phyloP scores from a whole-genome alignment of 1,140 invertebrate genomes.

The Drosophila virilis region DNA sequence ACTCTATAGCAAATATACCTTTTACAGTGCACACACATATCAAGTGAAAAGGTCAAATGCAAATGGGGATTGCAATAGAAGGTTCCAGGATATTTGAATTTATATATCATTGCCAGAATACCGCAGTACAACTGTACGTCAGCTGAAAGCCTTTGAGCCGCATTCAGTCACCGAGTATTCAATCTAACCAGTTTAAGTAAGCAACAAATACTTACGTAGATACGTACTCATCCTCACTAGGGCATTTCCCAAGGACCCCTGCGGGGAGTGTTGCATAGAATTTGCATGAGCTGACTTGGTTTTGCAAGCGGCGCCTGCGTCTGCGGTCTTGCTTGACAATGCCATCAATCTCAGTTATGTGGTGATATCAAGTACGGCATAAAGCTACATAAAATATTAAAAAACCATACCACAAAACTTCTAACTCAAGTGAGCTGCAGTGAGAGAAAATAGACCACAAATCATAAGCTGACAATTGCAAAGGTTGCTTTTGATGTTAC shows the following conservation, averaged over 20 bases:
- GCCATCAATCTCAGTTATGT: slow-evolving; percentile 7
- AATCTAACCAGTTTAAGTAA: slow-evolving; percentile 5
- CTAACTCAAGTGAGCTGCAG: not conserved
- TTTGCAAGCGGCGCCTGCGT: not conserved
- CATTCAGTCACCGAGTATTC: not conserved
- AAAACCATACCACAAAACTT: not conserved
- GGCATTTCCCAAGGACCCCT: slow-evolving; percentile 4
- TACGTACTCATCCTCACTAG: not conserved
- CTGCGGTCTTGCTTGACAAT: slow-evolving; percentile 3
- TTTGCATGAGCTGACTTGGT: slow-evolving; percentile 18
- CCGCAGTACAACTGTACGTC: not conserved
- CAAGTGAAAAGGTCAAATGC: not conserved
- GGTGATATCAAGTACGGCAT: not conserved
- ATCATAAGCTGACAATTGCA: not conserved
- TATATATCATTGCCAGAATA: not conserved
- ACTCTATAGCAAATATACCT: not conserved
- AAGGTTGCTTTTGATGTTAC: not conserved
- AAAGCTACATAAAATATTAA: not conserved
- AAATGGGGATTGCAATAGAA: not conserved
- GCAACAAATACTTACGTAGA: not conserved
- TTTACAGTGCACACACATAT: not conserved
- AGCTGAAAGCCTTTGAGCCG: not conserved
- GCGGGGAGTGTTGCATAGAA: slow-evolving; percentile 12
- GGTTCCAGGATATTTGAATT: not conserved
- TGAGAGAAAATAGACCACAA: too few species aligned